Base-by-base conservation (phyloP, 1,140 invertebrate species). In the Cyphomyrmex costatus region DNA sequence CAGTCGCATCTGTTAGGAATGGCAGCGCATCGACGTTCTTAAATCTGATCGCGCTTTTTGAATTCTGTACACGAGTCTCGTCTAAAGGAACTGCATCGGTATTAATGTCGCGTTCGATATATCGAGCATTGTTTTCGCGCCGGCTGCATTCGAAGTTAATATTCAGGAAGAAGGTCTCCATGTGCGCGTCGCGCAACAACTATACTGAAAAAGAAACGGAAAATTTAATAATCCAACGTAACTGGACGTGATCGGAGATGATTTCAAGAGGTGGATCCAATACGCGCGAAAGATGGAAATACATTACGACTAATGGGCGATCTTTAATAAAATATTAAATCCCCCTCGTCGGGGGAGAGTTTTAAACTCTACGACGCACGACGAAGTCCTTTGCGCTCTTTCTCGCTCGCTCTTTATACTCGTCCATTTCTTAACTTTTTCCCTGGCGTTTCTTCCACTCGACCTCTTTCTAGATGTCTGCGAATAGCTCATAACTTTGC, bases 281-380 rank as follows among this genome's bases (percentile, higher is more conserved):
- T 71, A n/a, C n/a, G 56, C 65, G 46, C 12, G 30, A 19, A 24
- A 51, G 63, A 42, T 74, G 53, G 24, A 87, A 89, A 78, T 74
- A 83, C 70, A 71, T 78, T 83, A 89, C 88, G 65, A 80, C 83
- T 91, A 91, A 91, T 77, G 86, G 87, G 76, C 83, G 89, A 91
- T 86, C 85, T 91, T 92, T 91, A 88, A 93, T 92, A 93, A 93
- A 93, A 90, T 91, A 91, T 91, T 88, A 88, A 88, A 71, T 86
- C 46, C 53, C 56, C 53, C 56, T 51, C 77, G 63, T 60, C 53
- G 46, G 10, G 27, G 30, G 24, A n/a, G 73, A 65, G 61, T 89
- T 89, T 88, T n/a, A 87, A 88, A 83, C 79, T 86, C 58, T 33
- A 19, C 30, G 49, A 66, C 51, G 78, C 58, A 19, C 76, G 30